A percentile compares a stretch with the other conserved stretches of the same genome.
phyloP scores from a whole-genome alignment of 2,797 vertebrate genomes.

The Labeo calbasu region DNA sequence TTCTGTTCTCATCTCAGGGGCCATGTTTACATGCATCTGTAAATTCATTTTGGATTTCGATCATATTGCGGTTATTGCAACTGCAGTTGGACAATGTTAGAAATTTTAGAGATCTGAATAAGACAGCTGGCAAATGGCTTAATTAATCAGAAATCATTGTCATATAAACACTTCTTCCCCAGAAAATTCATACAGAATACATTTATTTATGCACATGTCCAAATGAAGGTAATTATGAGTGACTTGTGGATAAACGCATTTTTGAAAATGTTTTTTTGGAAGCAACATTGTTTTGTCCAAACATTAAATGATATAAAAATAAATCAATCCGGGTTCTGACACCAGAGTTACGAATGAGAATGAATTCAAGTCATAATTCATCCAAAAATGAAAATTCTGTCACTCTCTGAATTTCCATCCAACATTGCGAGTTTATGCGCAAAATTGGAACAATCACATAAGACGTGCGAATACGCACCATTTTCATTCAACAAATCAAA shows the following conservation, averaged over 20 bases:
- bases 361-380: not conserved
- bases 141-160: not conserved
- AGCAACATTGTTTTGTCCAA: not conserved
- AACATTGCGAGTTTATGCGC: too few species aligned
- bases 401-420: not conserved
- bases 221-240: not conserved
- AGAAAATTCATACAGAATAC: not conserved
- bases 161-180: not conserved
- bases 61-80: not conserved
- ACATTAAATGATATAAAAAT: not conserved
- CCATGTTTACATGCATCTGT: not conserved
- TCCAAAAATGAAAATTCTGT: not conserved
- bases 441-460: too few species aligned
- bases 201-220: not conserved
- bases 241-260: not conserved
- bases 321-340: not conserved
- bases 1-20: conserved; percentile 18
- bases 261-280: not conserved
- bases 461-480: too few species aligned
- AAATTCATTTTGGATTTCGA: not conserved
- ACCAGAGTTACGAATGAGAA: not conserved
- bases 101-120: not conserved
- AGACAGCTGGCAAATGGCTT: not conserved
- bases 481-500: too few species aligned
- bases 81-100: not conserved